These are phyloP conservation scores for Condylostylus longicornis DNA, from an alignment of 1,140 invertebrate genomes.

Conservation along the genomic window DNA sequence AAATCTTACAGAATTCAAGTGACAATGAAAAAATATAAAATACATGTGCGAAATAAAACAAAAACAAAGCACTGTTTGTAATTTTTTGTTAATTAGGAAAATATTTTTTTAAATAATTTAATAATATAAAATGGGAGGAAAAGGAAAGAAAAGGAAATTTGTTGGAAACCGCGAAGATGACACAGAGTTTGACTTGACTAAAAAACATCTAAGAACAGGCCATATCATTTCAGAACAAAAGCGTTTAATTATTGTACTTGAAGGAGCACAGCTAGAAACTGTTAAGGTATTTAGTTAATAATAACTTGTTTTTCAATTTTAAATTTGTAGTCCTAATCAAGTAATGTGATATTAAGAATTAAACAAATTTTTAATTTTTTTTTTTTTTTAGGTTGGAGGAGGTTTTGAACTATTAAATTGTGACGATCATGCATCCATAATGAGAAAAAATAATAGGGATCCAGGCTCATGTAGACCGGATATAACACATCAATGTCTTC, in stretches of 20 bases:
- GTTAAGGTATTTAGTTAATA: slow-evolving; percentile 60
- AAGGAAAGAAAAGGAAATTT: slow-evolving; percentile 25
- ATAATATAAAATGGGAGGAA: slow-evolving; percentile 20
- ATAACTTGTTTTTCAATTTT: neutral
- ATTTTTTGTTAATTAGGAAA: too few relatives aligned
- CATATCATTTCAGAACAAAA: slow-evolving; percentile 49
- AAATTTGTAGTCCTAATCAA: too few relatives aligned
- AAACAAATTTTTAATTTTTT: slow-evolving; percentile 6
- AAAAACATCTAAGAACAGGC: slow-evolving; percentile 25
- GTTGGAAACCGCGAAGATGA: slow-evolving; percentile 21
- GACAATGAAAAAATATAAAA: too few relatives aligned
- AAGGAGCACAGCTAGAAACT: slow-evolving; percentile 87
- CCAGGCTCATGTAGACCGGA: slow-evolving; percentile 78
- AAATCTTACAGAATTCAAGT: too few relatives aligned
- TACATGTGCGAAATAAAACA: too few relatives aligned
- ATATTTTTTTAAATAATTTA: too few relatives aligned
- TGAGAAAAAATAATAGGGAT: slow-evolving; percentile 74
- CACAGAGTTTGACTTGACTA: slow-evolving; percentile 26
- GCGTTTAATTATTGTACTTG: slow-evolving; percentile 82
- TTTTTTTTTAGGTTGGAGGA: slow-evolving; percentile 52
- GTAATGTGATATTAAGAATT: neutral
- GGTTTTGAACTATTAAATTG: slow-evolving; percentile 85
- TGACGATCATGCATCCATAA: slow-evolving; percentile 75
- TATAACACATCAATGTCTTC: slow-evolving; percentile 85
- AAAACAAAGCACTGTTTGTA: too few relatives aligned